Evolutionary conservation across 2,113 vertebrate genomes (phyloP).

Genomic region (Microcebus ravelobensis): DNA sequence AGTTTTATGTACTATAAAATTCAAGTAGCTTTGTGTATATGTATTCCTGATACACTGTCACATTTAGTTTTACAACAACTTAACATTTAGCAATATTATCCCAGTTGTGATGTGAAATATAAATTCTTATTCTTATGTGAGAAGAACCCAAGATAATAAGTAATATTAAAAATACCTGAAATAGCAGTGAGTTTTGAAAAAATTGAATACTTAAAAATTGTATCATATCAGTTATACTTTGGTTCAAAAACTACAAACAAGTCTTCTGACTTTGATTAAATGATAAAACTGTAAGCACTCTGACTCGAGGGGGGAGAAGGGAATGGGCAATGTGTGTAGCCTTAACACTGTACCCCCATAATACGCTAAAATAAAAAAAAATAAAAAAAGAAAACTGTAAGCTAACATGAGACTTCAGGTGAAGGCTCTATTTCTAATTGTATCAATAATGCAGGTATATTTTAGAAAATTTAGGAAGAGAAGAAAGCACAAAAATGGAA

Average conservation of each 20-base stretch:
- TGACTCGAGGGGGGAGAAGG: no score
- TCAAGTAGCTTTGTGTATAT: conserved; percentile 18
- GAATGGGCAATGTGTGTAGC: no score
- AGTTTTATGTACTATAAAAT: conserved; percentile 35
- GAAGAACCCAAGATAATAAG: conserved; percentile 8
- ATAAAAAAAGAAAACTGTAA: neutral
- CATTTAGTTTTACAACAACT: neutral
- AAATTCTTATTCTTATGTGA: neutral
- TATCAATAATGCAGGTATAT: neutral
- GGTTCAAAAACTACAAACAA: conserved; percentile 31
- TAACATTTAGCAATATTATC: conserved; percentile 2
- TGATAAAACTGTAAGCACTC: neutral
- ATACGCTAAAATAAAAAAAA: neutral
- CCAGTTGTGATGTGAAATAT: neutral
- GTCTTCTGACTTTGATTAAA: neutral
- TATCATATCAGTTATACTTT: neutral
- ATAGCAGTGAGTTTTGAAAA: neutral
- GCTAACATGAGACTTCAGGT: neutral
- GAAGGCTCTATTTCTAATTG: neutral
- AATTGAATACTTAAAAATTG: neutral
- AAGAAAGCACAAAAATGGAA: neutral
- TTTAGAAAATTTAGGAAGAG: conserved; percentile 24
- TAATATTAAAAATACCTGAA: conserved; percentile 32
- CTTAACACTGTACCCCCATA: no score
- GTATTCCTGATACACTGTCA: neutral